A percentile compares a stretch with the other conserved stretches of the same genome.
Evolutionary conservation across 2,113 vertebrate genomes (phyloP).

Genomic region (Carettochelys insculpta): DNA sequence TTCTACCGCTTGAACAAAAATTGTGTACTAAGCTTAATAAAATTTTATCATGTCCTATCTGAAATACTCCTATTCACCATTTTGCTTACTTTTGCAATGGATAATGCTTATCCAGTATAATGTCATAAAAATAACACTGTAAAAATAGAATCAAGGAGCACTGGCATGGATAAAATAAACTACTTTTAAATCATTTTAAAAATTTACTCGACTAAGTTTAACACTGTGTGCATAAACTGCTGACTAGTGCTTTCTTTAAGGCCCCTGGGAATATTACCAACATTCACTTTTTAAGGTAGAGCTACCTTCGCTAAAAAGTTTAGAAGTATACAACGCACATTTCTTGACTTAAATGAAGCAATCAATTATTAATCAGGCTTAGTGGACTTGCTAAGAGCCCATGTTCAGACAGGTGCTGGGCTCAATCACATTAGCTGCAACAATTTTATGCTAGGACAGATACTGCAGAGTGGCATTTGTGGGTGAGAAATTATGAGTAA

Average conservation of each 20-base stretch:
- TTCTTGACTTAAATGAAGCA: background rate
- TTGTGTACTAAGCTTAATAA: background rate
- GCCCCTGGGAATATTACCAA: background rate
- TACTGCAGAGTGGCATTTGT: background rate
- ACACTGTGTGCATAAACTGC: background rate
- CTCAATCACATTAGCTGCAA: background rate
- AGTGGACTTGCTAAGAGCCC: background rate
- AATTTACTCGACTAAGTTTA: background rate
- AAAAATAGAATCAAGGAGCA: background rate
- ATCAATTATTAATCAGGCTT: background rate
- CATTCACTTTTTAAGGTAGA: background rate
- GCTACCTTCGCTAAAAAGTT: accelerated
- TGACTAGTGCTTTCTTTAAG: background rate
- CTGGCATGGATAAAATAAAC: accelerated
- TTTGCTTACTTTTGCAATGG: background rate
- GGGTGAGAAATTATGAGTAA: background rate
- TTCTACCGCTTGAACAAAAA: background rate
- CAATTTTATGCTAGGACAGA: background rate
- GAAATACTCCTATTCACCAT: background rate
- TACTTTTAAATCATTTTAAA: background rate
- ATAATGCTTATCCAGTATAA: background rate
- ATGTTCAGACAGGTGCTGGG: background rate
- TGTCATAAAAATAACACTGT: background rate
- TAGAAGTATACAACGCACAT: background rate
- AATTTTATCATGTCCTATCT: background rate